A percentile compares a stretch with the other conserved stretches of the same genome.
These are phyloP conservation scores for Mycetomoellerius zeteki DNA, from an alignment of 1,140 invertebrate genomes.

Conservation along the genomic window DNA sequence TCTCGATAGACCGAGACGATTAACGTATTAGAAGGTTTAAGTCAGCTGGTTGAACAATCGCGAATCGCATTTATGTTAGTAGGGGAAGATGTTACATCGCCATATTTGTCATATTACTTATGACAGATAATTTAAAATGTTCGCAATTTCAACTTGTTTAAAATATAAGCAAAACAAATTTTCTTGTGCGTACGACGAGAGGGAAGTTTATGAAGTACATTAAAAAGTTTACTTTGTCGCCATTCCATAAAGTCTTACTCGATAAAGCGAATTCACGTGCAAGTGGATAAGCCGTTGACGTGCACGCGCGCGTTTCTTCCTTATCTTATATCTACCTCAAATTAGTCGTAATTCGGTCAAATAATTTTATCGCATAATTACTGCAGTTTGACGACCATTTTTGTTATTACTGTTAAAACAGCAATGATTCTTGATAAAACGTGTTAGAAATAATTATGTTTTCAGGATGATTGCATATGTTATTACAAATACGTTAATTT, in stretches of 20 bases:
- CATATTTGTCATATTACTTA: conserved; percentile 6
- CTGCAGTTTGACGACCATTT: background rate
- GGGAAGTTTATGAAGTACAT: conserved; percentile 17
- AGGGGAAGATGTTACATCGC: background rate
- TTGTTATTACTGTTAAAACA: background rate
- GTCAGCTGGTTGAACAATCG: conserved; percentile 46
- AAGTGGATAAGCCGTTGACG: background rate
- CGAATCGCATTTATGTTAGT: conserved; percentile 11
- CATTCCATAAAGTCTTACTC: conserved; percentile 11
- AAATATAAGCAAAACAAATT: background rate
- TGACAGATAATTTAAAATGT: conserved; percentile 26
- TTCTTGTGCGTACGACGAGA: background rate
- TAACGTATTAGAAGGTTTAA: conserved; percentile 74
- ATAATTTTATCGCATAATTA: conserved; percentile 9
- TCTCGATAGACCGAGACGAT: conserved; percentile 67
- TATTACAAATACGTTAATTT: conserved; percentile 1
- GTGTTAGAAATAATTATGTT: background rate
- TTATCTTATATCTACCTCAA: background rate
- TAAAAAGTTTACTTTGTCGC: conserved; percentile 5
- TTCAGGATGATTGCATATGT: background rate
- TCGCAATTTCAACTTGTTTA: background rate
- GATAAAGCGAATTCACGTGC: conserved; percentile 18
- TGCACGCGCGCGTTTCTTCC: no score
- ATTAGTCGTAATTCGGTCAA: conserved; percentile 2
- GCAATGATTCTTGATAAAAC: background rate